Conservation (phyloP, 2,888 invertebrate genomes). For the Caenorhabditis japonica region DNA sequence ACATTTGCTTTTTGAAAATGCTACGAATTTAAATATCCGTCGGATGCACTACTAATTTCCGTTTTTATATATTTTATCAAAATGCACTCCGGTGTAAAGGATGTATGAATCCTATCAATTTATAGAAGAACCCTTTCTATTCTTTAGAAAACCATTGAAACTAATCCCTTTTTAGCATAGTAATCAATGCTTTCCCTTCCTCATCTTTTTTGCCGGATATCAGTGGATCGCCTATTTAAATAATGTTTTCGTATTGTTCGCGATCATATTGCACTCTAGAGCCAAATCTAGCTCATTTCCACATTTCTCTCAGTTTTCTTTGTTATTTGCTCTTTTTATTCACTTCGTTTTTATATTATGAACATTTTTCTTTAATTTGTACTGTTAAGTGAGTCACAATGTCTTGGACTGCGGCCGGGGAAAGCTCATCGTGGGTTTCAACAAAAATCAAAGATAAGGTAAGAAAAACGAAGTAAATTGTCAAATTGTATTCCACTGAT, state of each 20-base stretch:
- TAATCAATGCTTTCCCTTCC: background rate
- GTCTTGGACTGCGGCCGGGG: conserved; percentile 59
- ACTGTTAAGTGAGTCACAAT: conserved; percentile 11
- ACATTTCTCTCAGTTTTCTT: conserved; percentile 8
- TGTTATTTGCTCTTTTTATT: background rate
- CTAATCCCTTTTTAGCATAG: conserved; percentile 20
- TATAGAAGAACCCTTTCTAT: background rate
- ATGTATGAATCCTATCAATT: conserved; percentile 18
- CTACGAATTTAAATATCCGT: background rate
- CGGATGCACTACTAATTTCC: conserved; percentile 35
- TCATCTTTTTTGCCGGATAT: conserved; percentile 15
- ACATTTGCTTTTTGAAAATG: too few species aligned
- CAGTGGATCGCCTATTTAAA: conserved; percentile 22
- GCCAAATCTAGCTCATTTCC: conserved; percentile 10
- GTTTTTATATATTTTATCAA: background rate
- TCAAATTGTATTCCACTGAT: background rate
- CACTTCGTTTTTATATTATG: background rate
- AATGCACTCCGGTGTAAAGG: background rate
- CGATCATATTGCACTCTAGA: conserved; percentile 41
- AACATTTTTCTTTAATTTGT: background rate
- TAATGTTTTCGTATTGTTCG: conserved; percentile 39
- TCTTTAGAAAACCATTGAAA: conserved; percentile 3
- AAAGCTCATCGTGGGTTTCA: conserved; percentile 55
- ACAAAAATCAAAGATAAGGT: conserved; percentile 58
- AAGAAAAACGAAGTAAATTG: too few species aligned